Evolutionary conservation across 2,797 vertebrate genomes (phyloP), one percentile per base, ranked within the genome.

Genomic region (Kryptolebias ocellatus): DNA sequence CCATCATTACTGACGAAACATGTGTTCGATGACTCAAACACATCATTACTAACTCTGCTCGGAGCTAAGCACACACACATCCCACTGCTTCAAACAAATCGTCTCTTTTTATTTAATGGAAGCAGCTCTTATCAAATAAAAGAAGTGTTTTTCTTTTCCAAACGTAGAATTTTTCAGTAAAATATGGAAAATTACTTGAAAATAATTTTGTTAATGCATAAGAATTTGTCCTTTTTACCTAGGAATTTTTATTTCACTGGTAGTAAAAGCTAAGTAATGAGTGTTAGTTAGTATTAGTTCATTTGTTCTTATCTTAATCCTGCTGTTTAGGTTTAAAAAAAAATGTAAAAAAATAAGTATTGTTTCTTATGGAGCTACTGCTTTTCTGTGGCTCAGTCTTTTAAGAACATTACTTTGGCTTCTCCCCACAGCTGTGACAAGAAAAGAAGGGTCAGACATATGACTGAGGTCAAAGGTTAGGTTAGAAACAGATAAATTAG

Each of bases 1-100:
- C 67, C 12, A 7, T 78, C 42, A 76, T 84, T 83, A 80, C 76
- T 45, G 75, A 59, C 44, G 58, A 78, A 14, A 54, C 42, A 51
- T 4, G 31, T 5, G 39, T 42, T 42, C 4, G n/a, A 47, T 85
- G 79, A 82, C 24, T 80, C 68, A 80, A 66, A 64, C 65, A 20
- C 44, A 66, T 7, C 4, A 1, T 76, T 61, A 75, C 45, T 59
- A 29, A 65, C 45, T 71, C 27, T 37, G 57, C 0, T 37, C 44
- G 44, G 17, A 68, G 51, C 9, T 27, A 29, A 64, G 64, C 57
- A 65, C 15, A 4, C 53, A 56, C 49, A 66, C 20, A 5, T 28
- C 42, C 55, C 58, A 9, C 57, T 64, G 49, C 27, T 49, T 55
- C 46, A 49, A 44, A 42, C 17, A 61, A 44, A 52, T 53, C 47